Percentiles rank a stretch among this genome's conserved stretches.
phyloP scores from a whole-genome alignment of 2,797 vertebrate genomes.

The Danio kyathit region DNA sequence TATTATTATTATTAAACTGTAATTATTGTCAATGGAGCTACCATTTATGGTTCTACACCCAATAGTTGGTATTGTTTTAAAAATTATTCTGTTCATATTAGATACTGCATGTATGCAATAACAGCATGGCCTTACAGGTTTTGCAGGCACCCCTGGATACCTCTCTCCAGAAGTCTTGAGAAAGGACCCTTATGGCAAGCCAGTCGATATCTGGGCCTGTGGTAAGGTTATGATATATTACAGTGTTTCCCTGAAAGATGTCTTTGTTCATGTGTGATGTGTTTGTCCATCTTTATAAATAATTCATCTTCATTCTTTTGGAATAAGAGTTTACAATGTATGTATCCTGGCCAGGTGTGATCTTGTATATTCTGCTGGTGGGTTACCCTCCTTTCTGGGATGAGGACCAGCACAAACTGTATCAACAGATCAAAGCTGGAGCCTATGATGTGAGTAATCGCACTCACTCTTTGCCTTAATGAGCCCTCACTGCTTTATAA shows the following conservation, averaged over 20 bases:
- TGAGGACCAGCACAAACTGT: conserved; percentile 90
- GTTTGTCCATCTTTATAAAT: background rate
- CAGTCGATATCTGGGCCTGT: conserved; percentile 99
- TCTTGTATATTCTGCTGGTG: conserved; percentile 90
- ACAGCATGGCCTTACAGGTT: conserved; percentile 80
- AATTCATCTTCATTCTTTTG: background rate
- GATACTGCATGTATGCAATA: background rate
- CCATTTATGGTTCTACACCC: too few relatives aligned
- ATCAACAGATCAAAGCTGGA: conserved; percentile 91
- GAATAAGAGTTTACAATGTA: background rate
- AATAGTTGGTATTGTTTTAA: too few relatives aligned
- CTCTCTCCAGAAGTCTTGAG: conserved; percentile 97
- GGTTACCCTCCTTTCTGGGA: conserved; percentile 92
- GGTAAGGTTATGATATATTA: conserved; percentile 82
- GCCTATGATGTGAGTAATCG: conserved; percentile 86
- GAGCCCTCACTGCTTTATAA: background rate
- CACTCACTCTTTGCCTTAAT: background rate
- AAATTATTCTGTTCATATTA: background rate
- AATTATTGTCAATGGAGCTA: too few relatives aligned
- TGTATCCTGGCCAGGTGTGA: conserved; percentile 78
- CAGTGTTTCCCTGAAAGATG: background rate
- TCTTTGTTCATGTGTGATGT: background rate
- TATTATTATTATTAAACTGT: too few relatives aligned
- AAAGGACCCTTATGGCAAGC: conserved; percentile 99
- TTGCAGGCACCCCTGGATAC: conserved; percentile 98